A percentile compares a stretch with the other conserved stretches of the same genome.
Evolutionary conservation across 53 echinoderm and acorn worm species (phyloP).

Genomic region (Hippasteria phrygiana): DNA sequence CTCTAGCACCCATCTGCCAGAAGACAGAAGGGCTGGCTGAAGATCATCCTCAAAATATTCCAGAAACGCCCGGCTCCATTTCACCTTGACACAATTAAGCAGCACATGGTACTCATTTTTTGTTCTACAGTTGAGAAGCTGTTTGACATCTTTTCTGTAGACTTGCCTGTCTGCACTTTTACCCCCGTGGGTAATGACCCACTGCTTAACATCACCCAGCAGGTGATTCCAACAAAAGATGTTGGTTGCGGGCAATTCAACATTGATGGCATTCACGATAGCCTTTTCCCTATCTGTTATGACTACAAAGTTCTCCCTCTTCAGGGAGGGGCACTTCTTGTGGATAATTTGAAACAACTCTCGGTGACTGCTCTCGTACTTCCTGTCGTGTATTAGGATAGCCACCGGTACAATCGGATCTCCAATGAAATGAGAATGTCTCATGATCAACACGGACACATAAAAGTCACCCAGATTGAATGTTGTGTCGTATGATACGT

Average conservation of each 20-base stretch:
- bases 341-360: background rate
- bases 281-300: constrained; percentile 3
- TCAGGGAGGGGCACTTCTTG: background rate
- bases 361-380: background rate
- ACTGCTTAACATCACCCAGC: background rate
- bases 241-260: background rate
- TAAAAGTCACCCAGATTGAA: constrained; percentile 18
- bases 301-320: background rate
- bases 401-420: background rate
- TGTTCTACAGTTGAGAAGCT: constrained; percentile 3
- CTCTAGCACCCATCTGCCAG: too few relatives aligned
- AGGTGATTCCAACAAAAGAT: constrained; percentile 9
- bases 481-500: background rate
- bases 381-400: background rate
- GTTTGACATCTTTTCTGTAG: background rate
- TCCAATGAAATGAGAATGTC: background rate
- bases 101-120: background rate
- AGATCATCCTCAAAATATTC: too few relatives aligned
- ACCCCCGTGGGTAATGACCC: background rate
- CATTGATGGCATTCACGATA: background rate
- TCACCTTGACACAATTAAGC: background rate
- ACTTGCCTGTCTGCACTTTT: background rate
- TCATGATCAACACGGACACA: background rate
- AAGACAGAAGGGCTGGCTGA: too few relatives aligned
- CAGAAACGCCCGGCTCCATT: too few relatives aligned